Base-by-base conservation (phyloP, 1,140 invertebrate species). In the Anastrepha obliqua region DNA sequence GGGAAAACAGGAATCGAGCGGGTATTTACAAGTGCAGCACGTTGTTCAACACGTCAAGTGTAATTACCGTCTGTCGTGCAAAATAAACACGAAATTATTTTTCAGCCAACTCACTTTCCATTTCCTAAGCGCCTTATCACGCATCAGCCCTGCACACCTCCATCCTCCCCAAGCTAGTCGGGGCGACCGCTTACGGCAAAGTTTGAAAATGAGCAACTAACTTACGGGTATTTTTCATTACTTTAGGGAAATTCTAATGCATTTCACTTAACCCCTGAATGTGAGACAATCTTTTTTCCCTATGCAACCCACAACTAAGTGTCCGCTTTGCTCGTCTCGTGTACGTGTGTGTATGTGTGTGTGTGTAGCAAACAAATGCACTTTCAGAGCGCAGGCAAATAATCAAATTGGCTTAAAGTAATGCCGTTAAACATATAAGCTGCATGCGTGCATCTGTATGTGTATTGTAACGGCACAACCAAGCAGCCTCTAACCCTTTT, bases 361-460 rank as follows among this genome's bases (percentile, higher is more conserved):
- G 9, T 7, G 42, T 39, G 42, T 7, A n/a, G 58, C 11, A 42
- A 86, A 62, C 85, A 62, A 86, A 86, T 60, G 85, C 55, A 86
- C 59, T 59, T 86, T 62, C 55, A 62, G 85, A 9, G 9, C 51
- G n/a, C 47, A 51, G 42, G 74, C 44, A 81, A 86, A 58, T 60
- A 86, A 62, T 8, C 29, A 92, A 92, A 92, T 92, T 92, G 91
- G 91, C 91, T 92, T 92, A 91, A 92, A 92, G 90, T 92, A 92
- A 92, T 90, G 90, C 89, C 89, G 90, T 92, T 92, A 91, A 91
- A 89, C 89, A 90, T 91, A 89, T 81, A 81, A 81, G 20, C 47
- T 55, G 13, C 8, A 15, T 78, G 13, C n/a, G 44, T 55, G 44
- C 17, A 11, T 78, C 3, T 78, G 17, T 78, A 20, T n/a, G 70